Percentiles rank a stretch among this genome's conserved stretches.
Evolutionary conservation across 2,113 vertebrate genomes (phyloP).

Genomic region (Natator depressus): DNA sequence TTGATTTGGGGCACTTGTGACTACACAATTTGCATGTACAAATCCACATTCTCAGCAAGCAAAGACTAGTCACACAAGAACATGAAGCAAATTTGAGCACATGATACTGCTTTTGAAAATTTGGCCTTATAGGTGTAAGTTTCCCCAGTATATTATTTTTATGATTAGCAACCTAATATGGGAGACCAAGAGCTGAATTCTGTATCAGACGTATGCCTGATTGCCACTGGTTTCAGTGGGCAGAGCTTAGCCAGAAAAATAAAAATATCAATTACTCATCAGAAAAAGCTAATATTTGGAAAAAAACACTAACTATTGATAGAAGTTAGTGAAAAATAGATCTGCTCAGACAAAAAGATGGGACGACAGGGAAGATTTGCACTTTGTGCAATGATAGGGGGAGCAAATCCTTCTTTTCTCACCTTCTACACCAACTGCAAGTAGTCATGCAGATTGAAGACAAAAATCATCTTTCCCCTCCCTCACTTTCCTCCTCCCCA

Average conservation of each 20-base stretch:
- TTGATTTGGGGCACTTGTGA: background rate
- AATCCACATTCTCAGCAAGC: background rate
- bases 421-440: background rate
- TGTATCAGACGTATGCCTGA: background rate
- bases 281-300: background rate
- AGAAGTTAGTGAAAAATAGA: background rate
- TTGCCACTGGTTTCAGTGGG: background rate
- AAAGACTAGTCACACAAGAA: rapidly evolving
- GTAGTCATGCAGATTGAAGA: background rate
- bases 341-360: background rate
- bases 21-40: background rate
- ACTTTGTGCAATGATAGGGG: background rate
- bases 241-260: background rate
- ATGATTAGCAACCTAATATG: background rate
- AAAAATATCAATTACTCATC: background rate
- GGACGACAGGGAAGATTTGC: background rate
- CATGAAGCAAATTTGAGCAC: background rate
- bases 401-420: background rate
- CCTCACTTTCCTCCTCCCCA: background rate
- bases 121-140: background rate
- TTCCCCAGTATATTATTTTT: background rate
- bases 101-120: background rate
- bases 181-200: background rate
- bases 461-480: background rate
- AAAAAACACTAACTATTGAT: background rate